phyloP scores from a whole-genome alignment of 2,113 vertebrate genomes.

The Andinoacara biseriatus region DNA sequence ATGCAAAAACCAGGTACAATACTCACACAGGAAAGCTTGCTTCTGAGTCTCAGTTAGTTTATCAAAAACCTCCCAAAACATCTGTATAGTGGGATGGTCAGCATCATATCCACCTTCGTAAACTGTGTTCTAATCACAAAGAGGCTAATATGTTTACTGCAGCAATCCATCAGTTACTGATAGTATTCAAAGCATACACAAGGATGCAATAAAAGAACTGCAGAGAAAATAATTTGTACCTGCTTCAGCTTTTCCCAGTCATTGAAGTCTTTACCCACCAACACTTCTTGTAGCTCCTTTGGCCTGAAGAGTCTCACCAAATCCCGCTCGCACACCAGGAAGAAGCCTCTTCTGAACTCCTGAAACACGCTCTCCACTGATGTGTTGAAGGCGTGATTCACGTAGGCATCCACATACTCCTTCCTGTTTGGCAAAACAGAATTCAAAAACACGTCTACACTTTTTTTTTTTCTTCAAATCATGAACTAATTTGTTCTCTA shows the following conservation, averaged over 20 bases:
- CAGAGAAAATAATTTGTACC: conserved; percentile 60
- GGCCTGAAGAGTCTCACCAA: conserved; percentile 79
- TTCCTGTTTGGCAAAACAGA: conserved; percentile 63
- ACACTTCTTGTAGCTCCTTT: conserved; percentile 78
- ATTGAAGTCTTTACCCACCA: conserved; percentile 78
- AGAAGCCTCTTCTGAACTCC: conserved; percentile 85
- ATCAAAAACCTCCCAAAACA: conserved; percentile 87
- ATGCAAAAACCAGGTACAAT: background rate
- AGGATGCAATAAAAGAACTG: background rate
- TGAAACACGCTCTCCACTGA: conserved; percentile 80
- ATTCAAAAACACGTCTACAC: fast-evolving
- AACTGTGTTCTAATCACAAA: conserved; percentile 70
- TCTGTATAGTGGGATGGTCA: conserved; percentile 74
- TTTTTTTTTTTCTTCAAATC: background rate
- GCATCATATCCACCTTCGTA: conserved; percentile 64
- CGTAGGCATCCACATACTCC: conserved; percentile 80
- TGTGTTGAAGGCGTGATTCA: conserved; percentile 81
- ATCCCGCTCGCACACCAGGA: conserved; percentile 73
- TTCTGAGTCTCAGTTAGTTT: conserved; percentile 77
- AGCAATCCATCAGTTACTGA: fast-evolving
- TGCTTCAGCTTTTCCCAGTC: conserved; percentile 82
- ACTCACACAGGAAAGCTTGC: conserved; percentile 85
- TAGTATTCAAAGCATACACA: conserved; percentile 57
- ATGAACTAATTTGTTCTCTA: background rate
- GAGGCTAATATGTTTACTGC: conserved; percentile 41